Evolutionary conservation across 2,113 vertebrate genomes (phyloP), one percentile per base, ranked within the genome.

Genomic region (Hypanus sabinus): DNA sequence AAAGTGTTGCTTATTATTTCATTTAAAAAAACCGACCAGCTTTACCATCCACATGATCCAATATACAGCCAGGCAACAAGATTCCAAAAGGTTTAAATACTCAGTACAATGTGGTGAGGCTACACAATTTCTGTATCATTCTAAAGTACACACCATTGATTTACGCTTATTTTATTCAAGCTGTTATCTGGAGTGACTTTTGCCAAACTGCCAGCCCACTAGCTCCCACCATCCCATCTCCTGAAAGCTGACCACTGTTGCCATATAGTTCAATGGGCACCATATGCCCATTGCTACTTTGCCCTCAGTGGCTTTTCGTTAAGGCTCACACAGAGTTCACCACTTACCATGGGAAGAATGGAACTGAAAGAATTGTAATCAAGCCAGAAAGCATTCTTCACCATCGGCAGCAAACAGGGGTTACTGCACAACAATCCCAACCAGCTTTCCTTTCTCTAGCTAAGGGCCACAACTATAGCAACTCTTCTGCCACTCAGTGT

Each of bases 11-110:
- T 73, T 24, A 73, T 73, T 93, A 73, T 93, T 73, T 71, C 70
- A 55, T 27, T 70, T 73, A 22, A 24, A 46, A 93, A 71, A 27
- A 93, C 27, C 5, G 2, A 93, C 57, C 10, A 87, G 83, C 11
- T 87, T 87, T 62, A 87, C 83, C 55, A 55, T 60, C 83, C 83
- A 87, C n/a, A 16, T 90, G 60, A 68, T 90, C 85, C n/a, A 68
- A 65, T 65, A 68, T 65, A 65, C 30, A 90, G 81, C 46, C 27
- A 55, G 30, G 85, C 85, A 65, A n/a, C 5, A 79, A 1, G 76
- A 36, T 79, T 79, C 76, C 76, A 79, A n/a, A 68, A 90, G 30
- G 65, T 62, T 88, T 62, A 88, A 65, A n/a, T 87, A 88, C 30
- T 90, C 30, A 68, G n/a, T 90, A 65, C 65, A 88, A 65, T 62